A percentile compares a stretch with the other conserved stretches of the same genome.
Evolutionary conservation across 1,140 invertebrate species (phyloP).

Genomic region (Ooceraea biroi): DNA sequence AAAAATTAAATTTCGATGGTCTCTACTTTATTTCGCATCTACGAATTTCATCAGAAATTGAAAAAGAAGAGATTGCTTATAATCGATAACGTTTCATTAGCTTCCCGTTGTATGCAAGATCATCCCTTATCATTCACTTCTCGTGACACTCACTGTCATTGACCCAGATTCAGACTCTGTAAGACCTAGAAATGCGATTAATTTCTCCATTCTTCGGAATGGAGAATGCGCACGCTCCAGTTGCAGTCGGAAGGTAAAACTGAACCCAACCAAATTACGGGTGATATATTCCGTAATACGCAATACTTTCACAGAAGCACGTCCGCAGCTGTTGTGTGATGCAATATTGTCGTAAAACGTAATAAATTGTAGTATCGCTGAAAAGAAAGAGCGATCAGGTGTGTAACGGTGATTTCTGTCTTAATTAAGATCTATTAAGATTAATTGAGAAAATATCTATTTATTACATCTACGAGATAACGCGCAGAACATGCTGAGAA

Average conservation of each 20-base stretch:
- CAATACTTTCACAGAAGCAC: conserved; percentile 5
- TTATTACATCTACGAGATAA: not conserved
- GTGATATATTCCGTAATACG: not conserved
- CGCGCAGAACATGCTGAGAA: not conserved
- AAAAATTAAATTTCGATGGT: not conserved
- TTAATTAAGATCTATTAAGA: not conserved
- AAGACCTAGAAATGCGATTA: not conserved
- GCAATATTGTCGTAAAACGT: not conserved
- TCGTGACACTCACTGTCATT: conserved; percentile 6
- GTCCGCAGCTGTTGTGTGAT: not conserved
- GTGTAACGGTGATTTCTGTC: not conserved
- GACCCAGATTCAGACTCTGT: conserved; percentile 8
- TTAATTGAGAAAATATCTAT: not conserved
- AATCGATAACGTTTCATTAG: not conserved
- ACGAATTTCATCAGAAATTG: too few relatives aligned
- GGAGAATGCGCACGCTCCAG: not conserved
- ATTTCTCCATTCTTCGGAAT: conserved; percentile 5
- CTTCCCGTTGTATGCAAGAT: not conserved
- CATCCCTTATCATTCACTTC: conserved; percentile 14
- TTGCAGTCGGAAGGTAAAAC: not conserved
- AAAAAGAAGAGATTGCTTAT: too few relatives aligned
- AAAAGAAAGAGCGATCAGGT: not conserved
- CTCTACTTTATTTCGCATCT: not conserved
- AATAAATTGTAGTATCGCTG: not conserved
- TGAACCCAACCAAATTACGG: conserved; percentile 9